Evolutionary conservation across 2,888 invertebrate genomes (phyloP), one percentile per base, ranked within the genome.

Genomic region (Tanypteryx hageni): DNA sequence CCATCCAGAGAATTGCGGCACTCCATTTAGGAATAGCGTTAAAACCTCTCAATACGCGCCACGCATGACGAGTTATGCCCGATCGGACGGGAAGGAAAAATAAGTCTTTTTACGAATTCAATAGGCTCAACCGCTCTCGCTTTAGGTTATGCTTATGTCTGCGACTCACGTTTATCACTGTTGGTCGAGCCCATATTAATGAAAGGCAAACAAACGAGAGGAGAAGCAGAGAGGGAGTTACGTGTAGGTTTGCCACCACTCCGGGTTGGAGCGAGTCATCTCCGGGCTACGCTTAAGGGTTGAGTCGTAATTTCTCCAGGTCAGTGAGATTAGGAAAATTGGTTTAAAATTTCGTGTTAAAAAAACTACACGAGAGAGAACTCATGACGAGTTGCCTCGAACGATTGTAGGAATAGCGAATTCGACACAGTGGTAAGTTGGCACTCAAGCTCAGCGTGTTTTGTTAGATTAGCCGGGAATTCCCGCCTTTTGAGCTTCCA

Each of bases 201-300:
- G 86, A 61, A 61, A 86, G 86, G 59, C 58, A 58, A 58, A 61
- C 59, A 86, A 86, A 86, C 59, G 59, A 22, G 59, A 86, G 86
- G 82, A 86, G 27, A 59, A 58, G 85, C n/a, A n/a, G 31, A 86
- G 86, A n/a, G 22, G 27, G 86, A 9, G 59, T 58, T 44, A 16
- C 58, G n/a, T 2, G 1, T 11, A 13, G 59, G 14, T 11, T 59
- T 59, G 59, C 58, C 27, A 59, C 16, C 58, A 22, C 61, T 31
- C 59, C 31, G 86, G 86, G 22, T 10, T 27, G 11, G 61, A 61
- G 59, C 27, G 16, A 59, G 59, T 86, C 27, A 59, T 27, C 86
- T 22, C 14, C n/a, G 58, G 85, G 85, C 58, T 44, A 44, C 44
- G 44, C 44, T 44, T 3, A 1, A 5, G 5, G 44, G 44, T 44